Base-by-base conservation (phyloP, 2,797 vertebrate species). In the Garrulus glandarius region DNA sequence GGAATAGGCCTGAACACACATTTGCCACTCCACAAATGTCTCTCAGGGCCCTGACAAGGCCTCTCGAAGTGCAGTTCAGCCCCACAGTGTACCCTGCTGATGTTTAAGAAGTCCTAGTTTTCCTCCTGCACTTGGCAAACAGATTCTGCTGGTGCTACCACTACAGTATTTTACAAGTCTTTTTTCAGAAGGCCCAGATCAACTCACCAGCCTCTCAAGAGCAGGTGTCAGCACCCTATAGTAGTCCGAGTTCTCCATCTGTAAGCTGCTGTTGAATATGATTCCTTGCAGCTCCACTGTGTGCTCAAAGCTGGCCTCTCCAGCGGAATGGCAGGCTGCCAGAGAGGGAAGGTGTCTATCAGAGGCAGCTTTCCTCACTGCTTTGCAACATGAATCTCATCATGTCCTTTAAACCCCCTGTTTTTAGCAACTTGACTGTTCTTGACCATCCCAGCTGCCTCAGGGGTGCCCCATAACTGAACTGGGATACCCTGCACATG, bases 201-300 rank as follows among this genome's bases (percentile, higher is more conserved):
- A 52, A 93, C 98, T 97, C 57, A 99, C 99, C 98, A 99, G 98
- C 44, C 84, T 96, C 83, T 98, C 98, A 44, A 99, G 97, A 57
- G 98, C 92, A 2, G 98, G 94, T 0, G 99, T 98, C 82, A 99
- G 98, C 3, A 97, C 70, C 30, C 98, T 96, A 89, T 96, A 98
- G 92, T 98, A 99, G 22, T 97, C 97, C 0, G 99, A 99, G 88
- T 76, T 97, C 64, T 96, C 94, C 37, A 93, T 95, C 95, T 98
- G 98, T 47, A 99, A 97, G 70, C 96, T 98, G 50, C 93, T 56
- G 37, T 98, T 95, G 69, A 99, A 99, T 2, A 79, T 84, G 56
- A 99, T 98, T 23, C 99, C 99, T 32, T 65, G 97, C 88, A 99
- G 96, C 97, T 99, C 98, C 44, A 98, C 98, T 0, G 98, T 99